Evolutionary conservation across 2,797 vertebrate species (phyloP).

Genomic region (Tadarida brasiliensis): DNA sequence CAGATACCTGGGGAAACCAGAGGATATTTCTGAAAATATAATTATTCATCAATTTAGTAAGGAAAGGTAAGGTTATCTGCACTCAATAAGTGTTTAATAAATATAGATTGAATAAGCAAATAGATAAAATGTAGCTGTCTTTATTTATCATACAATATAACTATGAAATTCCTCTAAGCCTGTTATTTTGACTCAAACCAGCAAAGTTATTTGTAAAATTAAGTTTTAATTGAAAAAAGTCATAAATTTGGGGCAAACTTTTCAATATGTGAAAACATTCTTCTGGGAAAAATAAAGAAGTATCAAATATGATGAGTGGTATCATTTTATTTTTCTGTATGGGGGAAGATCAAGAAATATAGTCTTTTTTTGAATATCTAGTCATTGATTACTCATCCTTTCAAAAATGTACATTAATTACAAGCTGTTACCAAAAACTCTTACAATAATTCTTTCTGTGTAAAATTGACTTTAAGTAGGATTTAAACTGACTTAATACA

Average conservation of each 20-base stretch:
- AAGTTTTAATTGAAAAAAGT: conserved; percentile 62
- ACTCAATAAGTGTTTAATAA: conserved; percentile 12
- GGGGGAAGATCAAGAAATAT: conserved; percentile 38
- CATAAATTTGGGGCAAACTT: conserved; percentile 5
- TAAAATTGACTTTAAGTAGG: conserved; percentile 52
- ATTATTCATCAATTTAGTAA: conserved; percentile 47
- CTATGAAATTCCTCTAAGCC: background rate
- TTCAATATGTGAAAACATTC: conserved; percentile 35
- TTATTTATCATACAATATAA: conserved; percentile 1
- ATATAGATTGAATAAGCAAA: conserved; percentile 36
- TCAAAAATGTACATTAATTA: conserved; percentile 60
- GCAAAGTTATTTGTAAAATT: conserved; percentile 2
- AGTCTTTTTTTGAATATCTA: conserved; percentile 47
- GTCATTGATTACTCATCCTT: conserved; percentile 33
- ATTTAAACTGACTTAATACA: conserved; percentile 42
- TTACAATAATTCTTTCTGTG: conserved; percentile 45
- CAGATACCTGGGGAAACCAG: conserved; percentile 5
- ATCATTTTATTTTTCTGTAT: background rate
- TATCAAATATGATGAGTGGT: conserved; percentile 50
- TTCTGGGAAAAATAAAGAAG: conserved; percentile 40
- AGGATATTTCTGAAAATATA: conserved; percentile 30
- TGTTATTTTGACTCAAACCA: conserved; percentile 41
- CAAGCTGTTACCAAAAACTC: conserved; percentile 52
- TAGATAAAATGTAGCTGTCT: conserved; percentile 56
- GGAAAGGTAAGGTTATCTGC: conserved; percentile 1